Conservation (phyloP, 1,140 invertebrate genomes). For the Cydia pomonella region DNA sequence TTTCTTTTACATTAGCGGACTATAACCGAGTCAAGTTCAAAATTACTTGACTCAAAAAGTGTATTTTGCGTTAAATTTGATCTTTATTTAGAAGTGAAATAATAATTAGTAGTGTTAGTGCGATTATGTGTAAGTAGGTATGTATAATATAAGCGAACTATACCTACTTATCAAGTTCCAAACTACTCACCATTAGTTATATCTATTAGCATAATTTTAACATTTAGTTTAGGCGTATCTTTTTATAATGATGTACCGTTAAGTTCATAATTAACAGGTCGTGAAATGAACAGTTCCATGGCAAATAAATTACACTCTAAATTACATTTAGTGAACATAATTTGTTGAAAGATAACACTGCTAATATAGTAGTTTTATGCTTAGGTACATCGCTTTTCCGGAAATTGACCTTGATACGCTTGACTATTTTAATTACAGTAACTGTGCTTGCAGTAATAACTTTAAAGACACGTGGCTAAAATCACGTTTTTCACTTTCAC, state of each 20-base stretch:
- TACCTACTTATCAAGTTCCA: neutral
- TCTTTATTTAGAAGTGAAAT: too few species aligned
- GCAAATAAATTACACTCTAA: constrained; percentile 26
- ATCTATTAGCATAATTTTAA: constrained; percentile 3
- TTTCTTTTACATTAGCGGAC: too few species aligned
- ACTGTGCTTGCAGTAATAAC: neutral
- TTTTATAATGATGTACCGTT: constrained; percentile 25
- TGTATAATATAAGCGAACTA: too few species aligned
- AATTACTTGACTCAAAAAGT: too few species aligned
- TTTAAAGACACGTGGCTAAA: neutral
- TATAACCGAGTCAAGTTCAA: too few species aligned
- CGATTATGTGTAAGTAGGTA: too few species aligned
- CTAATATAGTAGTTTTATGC: constrained; percentile 23
- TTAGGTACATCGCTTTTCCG: neutral
- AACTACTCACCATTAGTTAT: neutral
- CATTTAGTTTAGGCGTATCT: constrained; percentile 7
- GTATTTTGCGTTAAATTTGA: too few species aligned
- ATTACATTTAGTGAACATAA: constrained; percentile 22
- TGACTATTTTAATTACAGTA: neutral
- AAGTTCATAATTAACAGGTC: constrained; percentile 31
- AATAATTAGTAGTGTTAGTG: too few species aligned
- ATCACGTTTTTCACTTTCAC: constrained; percentile 12
- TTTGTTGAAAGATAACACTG: constrained; percentile 25
- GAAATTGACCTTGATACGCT: neutral
- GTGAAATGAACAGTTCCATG: constrained; percentile 29